Base-by-base conservation (phyloP, 1,140 invertebrate genomes). In the Drosophila melanica region DNA sequence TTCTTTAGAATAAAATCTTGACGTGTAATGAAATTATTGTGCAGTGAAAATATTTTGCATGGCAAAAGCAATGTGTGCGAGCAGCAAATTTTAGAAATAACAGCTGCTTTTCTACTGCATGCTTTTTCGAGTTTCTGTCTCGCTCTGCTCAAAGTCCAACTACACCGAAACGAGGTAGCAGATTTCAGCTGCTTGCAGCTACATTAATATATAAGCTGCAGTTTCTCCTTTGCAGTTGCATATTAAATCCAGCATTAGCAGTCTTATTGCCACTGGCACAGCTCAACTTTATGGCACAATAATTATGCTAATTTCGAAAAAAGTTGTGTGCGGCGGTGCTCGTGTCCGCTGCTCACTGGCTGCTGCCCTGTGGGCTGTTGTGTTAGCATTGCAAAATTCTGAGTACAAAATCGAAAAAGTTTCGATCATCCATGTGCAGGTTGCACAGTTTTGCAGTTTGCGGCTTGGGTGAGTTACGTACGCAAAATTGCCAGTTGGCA, bases 341-440 rank as follows among this genome's bases (percentile, higher is more conserved):
- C 10, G 1, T 9, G 10, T 16, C n/a, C 5, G 23, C 16, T 16
- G 6, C 54, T 44, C 1, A 9, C 41, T 33, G 62, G 16, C 23
- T 48, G 41, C n/a, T 69, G 50, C 51, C 65, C 66, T 69, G 50
- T 23, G 63, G 69, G 39, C 50, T 69, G 59, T 70, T 70, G 60
- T 75, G 72, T 70, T 70, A 75, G 66, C 67, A 75, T 70, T 75
- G 72, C 72, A 75, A 75, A 78, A 78, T 78, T 87, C 87, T 87
- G 84, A 87, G 82, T 75, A 74, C 68, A 84, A 87, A 87, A 87
- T 87, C 82, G 84, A 87, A 87, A 89, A 87, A 87, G 82, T 87
- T 87, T 87, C 82, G 87, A 89, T 87, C 84, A 79, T 70, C 44
- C 72, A 67, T 54, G 53, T 75, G 63, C 68, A 59, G 68, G 74